These are phyloP conservation scores for Apostichopus leukothele DNA, from an alignment of 53 echinoderm and acorn worm genomes.

Conservation along the genomic window DNA sequence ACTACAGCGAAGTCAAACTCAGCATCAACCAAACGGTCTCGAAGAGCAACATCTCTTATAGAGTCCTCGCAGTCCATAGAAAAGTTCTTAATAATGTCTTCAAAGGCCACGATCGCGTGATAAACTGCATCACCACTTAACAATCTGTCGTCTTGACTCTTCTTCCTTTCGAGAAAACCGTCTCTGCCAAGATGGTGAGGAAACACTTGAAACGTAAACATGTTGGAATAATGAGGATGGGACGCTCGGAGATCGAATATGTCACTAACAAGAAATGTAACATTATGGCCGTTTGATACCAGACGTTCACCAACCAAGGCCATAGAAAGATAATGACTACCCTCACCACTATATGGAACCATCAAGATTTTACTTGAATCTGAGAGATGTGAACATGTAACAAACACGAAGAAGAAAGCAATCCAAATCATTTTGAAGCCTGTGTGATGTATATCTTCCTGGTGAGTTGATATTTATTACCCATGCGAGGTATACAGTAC, in stretches of 20 bases:
- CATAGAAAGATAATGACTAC: constrained; percentile 47
- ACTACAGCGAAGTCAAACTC: constrained; percentile 9
- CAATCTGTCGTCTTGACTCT: constrained; percentile 3
- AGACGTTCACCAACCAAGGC: constrained; percentile 24
- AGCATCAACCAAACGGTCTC: constrained; percentile 1
- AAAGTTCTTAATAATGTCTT: constrained; percentile 29
- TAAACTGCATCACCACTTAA: neutral
- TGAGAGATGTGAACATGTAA: neutral
- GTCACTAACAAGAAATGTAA: constrained; percentile 20
- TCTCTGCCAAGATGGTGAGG: constrained; percentile 23
- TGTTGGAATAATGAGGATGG: neutral
- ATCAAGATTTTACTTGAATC: constrained; percentile 25
- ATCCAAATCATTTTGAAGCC: neutral
- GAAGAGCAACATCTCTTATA: neutral
- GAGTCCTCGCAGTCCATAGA: constrained; percentile 41
- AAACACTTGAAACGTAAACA: constrained; percentile 4
- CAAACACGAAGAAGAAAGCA: neutral
- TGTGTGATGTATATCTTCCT: no score
- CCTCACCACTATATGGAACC: constrained; percentile 34
- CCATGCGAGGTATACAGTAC: no score
- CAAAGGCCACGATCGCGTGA: neutral
- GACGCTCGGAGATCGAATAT: neutral
- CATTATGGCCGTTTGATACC: constrained; percentile 32
- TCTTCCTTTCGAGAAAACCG: neutral
- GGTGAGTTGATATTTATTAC: no score